Evolutionary conservation across 2,113 vertebrate genomes (phyloP).

Genomic region (Dipodomys ordii): DNA sequence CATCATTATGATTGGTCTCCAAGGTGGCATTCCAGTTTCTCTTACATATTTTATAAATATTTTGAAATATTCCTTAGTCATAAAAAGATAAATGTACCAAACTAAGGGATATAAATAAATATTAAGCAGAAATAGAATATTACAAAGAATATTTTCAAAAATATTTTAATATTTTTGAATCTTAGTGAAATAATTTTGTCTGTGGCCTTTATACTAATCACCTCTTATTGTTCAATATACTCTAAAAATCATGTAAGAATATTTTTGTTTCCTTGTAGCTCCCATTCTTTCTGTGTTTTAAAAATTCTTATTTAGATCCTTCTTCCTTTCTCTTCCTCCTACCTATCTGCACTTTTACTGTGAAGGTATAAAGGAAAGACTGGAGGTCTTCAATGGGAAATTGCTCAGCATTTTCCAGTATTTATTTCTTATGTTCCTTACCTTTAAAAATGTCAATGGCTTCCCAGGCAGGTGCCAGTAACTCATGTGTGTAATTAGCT

Average conservation of each 20-base stretch:
- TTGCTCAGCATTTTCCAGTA: not conserved
- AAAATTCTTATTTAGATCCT: not conserved
- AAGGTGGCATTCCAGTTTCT: not conserved
- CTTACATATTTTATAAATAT: not conserved
- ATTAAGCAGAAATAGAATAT: not conserved
- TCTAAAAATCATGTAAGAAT: not conserved
- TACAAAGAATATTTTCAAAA: not conserved
- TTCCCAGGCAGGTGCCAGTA: no score
- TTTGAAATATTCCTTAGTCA: not conserved
- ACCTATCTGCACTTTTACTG: not conserved
- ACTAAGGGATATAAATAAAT: not conserved
- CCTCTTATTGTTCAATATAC: no score
- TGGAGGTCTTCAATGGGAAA: not conserved
- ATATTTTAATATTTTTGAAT: not conserved
- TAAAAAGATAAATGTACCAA: not conserved
- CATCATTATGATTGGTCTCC: not conserved
- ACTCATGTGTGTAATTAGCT: not conserved
- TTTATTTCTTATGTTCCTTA: not conserved
- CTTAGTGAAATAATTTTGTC: not conserved
- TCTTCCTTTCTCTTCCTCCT: not conserved
- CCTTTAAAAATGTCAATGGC: not conserved
- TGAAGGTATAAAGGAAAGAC: not conserved
- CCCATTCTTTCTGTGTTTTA: not conserved
- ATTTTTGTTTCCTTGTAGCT: not conserved
- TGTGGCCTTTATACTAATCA: not conserved